Evolutionary conservation across 2,888 invertebrate species (phyloP).

Genomic region (Aplocera efformata): DNA sequence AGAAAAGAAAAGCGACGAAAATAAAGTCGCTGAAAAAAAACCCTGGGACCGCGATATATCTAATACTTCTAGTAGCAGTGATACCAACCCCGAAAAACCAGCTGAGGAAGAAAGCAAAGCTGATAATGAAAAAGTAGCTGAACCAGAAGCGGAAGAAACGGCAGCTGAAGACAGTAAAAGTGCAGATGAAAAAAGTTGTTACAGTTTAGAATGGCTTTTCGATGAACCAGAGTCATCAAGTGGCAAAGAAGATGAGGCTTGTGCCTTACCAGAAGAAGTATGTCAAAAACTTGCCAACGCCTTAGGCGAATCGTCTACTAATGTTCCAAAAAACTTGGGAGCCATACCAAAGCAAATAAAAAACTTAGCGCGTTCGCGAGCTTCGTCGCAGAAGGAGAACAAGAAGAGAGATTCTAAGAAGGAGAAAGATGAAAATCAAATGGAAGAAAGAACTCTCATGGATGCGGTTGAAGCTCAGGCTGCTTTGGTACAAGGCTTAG

Average conservation of each 20-base stretch:
- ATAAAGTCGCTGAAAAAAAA: slow-evolving; percentile 57
- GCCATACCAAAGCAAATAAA: slow-evolving; percentile 86
- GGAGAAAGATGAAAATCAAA: slow-evolving; percentile 67
- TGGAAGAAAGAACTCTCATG: slow-evolving; percentile 64
- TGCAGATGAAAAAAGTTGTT: slow-evolving; percentile 67
- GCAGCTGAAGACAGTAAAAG: slow-evolving; percentile 61
- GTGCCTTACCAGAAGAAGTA: slow-evolving; percentile 48
- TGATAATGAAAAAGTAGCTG: slow-evolving; percentile 42
- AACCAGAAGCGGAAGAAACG: slow-evolving; percentile 54
- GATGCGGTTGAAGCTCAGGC: slow-evolving; percentile 78
- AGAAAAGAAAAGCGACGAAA: slow-evolving; percentile 31
- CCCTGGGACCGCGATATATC: slow-evolving; percentile 78
- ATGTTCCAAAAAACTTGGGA: slow-evolving; percentile 83
- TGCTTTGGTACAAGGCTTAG: slow-evolving; percentile 79
- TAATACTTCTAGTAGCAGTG: slow-evolving; percentile 79
- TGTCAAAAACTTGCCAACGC: slow-evolving; percentile 59
- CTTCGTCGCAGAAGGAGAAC: slow-evolving; percentile 81
- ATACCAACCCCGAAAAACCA: slow-evolving; percentile 65
- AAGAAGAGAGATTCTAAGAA: slow-evolving; percentile 73
- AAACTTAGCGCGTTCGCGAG: slow-evolving; percentile 76
- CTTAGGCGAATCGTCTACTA: slow-evolving; percentile 69
- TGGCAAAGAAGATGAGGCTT: slow-evolving; percentile 45
- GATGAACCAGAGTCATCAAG: slow-evolving; percentile 47
- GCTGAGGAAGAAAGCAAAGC: slow-evolving; percentile 42
- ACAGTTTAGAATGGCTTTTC: slow-evolving; percentile 74